Evolutionary conservation across 1,140 invertebrate genomes (phyloP), one percentile per base, ranked within the genome.

Genomic region (Nixonia krombeini): DNA sequence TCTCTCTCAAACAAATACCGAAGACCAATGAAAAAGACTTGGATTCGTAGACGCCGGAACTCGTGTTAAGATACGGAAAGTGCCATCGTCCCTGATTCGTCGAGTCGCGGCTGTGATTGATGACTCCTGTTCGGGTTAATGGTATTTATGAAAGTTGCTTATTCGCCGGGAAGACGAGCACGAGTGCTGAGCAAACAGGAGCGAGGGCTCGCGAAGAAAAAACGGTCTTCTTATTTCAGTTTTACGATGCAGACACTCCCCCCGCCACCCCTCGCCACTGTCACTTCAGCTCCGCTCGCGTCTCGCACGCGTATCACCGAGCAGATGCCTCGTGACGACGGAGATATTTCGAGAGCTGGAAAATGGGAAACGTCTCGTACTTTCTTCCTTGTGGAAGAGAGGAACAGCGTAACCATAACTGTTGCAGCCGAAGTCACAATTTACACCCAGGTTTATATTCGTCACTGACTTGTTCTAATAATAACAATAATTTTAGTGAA

Each of bases 321-420:
- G 68, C 74, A 78, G 73, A 76, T 76, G 72, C 69, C 61, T 25
- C 51, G 53, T 66, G 58, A 67, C 69, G 47, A 67, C 42, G 33
- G 45, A 21, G 53, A 44, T 74, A 76, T 76, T 78, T 75, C 68
- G 12, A 47, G 70, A 23, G 35, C 45, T 41, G 26, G 31, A 56
- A 57, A 62, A 49, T 57, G 35, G 21, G 25, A 63, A 69, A 63
- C 49, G 38, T 25, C 59, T 59, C 38, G 38, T 44, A 38, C 31
- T 53, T 12, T 49, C 17, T 21, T 21, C 21, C 21, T 21, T 21
- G 6, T 21, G 21, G 6, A 21, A 6, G 6, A 21, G 6, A 21
- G 21, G 21, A 21, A 21, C 2, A 21, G 21, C n/a, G n/a, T n/a
- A n/a, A n/a, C n/a, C n/a, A n/a, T n/a, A n/a, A n/a, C n/a, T n/a